A percentile compares a stretch with the other conserved stretches of the same genome.
Evolutionary conservation across 1,140 invertebrate genomes (phyloP).

Genomic region (Steinernema khuongi): DNA sequence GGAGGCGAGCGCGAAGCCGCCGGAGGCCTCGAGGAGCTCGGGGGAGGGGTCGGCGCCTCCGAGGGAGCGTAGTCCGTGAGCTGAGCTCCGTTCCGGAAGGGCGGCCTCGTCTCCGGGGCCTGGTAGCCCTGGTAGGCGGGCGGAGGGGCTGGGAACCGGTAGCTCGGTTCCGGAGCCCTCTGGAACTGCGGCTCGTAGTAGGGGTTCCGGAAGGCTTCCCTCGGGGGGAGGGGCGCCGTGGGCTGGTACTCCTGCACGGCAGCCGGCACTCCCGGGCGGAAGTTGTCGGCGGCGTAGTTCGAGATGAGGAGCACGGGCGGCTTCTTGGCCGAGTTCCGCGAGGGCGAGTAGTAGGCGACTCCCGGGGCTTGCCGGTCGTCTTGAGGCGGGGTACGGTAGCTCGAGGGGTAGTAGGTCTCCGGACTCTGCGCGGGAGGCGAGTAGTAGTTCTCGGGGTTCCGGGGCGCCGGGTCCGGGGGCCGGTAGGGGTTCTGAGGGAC

Average conservation of each 20-base stretch:
- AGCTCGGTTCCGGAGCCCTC: not conserved
- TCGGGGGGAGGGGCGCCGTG: not conserved
- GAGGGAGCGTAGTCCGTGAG: not conserved
- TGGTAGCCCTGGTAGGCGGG: not conserved
- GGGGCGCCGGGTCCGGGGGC: not conserved
- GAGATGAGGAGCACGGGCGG: not conserved
- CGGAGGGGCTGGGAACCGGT: not conserved
- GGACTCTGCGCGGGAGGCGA: not conserved
- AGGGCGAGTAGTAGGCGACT: conserved; percentile 8
- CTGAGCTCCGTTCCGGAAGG: not conserved
- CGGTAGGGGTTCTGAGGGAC: not conserved
- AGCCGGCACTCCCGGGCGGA: not conserved
- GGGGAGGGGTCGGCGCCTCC: not conserved
- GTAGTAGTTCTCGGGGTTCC: not conserved
- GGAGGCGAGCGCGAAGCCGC: not conserved
- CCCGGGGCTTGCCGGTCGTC: conserved; percentile 2
- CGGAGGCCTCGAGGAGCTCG: not conserved
- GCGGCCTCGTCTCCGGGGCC: not conserved
- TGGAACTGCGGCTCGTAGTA: not conserved
- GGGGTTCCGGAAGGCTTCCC: not conserved
- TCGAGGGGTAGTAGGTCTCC: not conserved
- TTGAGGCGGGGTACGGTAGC: not conserved
- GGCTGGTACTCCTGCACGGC: not conserved
- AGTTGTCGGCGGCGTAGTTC: conserved; percentile 6
- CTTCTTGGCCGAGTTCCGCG: conserved; percentile 10